Conservation (phyloP, 2,888 invertebrate species). For the Osmoderma eremita region DNA sequence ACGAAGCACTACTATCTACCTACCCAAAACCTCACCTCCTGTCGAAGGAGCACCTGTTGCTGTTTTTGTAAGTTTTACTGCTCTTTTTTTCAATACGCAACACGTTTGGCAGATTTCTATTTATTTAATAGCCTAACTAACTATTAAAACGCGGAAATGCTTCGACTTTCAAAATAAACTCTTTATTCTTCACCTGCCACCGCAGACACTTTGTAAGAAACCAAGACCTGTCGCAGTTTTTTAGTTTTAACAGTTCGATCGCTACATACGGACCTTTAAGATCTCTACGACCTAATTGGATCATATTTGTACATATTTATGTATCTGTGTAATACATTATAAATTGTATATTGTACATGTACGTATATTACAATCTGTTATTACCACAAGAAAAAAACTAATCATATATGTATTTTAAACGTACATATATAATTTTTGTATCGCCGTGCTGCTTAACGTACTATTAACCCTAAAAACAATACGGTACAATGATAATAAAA, state of each 20-base stretch:
- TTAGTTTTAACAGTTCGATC: background rate
- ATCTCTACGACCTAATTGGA: constrained; percentile 21
- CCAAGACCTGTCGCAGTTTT: too few species aligned
- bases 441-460: constrained; percentile 37
- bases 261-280: background rate
- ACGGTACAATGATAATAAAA: constrained; percentile 29
- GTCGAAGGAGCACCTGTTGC: too few species aligned
- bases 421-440: constrained; percentile 36
- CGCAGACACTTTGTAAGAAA: too few species aligned
- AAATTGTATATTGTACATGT: constrained; percentile 32
- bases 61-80: too few species aligned
- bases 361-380: background rate
- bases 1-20: too few species aligned
- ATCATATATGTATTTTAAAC: constrained; percentile 21
- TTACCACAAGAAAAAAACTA: constrained; percentile 1
- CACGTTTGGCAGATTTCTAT: too few species aligned
- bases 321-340: constrained; percentile 35
- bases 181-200: too few species aligned
- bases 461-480: constrained; percentile 19
- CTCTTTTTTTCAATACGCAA: too few species aligned
- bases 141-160: too few species aligned
- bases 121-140: too few species aligned
- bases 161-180: too few species aligned
- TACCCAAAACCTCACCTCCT: too few species aligned
- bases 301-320: constrained; percentile 39